Conservation (phyloP, 2,113 vertebrate genomes). For the Blennius ocellaris region DNA sequence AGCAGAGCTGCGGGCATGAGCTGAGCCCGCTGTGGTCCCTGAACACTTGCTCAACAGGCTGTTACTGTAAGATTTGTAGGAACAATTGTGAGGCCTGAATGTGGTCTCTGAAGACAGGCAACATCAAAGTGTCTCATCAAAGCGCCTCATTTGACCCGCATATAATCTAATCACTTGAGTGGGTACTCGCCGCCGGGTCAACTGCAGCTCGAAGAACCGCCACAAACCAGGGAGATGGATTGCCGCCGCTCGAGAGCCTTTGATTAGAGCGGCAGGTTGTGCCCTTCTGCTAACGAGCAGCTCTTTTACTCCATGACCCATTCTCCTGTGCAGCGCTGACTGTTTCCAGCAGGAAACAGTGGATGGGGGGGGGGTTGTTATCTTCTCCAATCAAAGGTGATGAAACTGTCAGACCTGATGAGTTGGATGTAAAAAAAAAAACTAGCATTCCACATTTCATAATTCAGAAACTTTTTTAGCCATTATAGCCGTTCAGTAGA, state of each 20-base stretch:
- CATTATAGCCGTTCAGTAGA: slow-evolving; percentile 72
- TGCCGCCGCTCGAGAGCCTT: slow-evolving; percentile 52
- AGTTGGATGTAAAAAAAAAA: slow-evolving; percentile 32
- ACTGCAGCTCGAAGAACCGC: slow-evolving; percentile 42
- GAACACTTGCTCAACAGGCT: slow-evolving; percentile 14
- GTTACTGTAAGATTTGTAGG: slow-evolving; percentile 46
- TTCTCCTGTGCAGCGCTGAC: slow-evolving; percentile 47
- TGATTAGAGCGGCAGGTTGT: slow-evolving; percentile 59
- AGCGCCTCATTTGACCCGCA: slow-evolving; percentile 70
- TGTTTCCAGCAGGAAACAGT: slow-evolving; percentile 43
- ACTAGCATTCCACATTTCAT: slow-evolving; percentile 73
- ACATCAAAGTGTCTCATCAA: slow-evolving; percentile 79
- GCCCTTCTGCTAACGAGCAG: slow-evolving; percentile 65
- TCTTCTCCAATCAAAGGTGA: slow-evolving; percentile 54
- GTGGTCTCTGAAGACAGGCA: slow-evolving; percentile 49
- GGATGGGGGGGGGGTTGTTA: slow-evolving; percentile 21
- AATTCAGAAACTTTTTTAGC: slow-evolving; percentile 77
- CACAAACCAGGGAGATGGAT: slow-evolving; percentile 27
- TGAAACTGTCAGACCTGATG: slow-evolving; percentile 49
- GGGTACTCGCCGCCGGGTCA: slow-evolving; percentile 55
- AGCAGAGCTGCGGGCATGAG: slow-evolving; percentile 24
- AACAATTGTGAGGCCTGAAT: slow-evolving; percentile 47
- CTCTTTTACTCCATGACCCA: slow-evolving; percentile 36
- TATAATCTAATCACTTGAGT: slow-evolving; percentile 77
- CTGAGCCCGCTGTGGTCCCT: slow-evolving; percentile 24